Evolutionary conservation across 2,113 vertebrate species (phyloP), one percentile per base, ranked within the genome.

Genomic region (Propithecus coquereli): DNA sequence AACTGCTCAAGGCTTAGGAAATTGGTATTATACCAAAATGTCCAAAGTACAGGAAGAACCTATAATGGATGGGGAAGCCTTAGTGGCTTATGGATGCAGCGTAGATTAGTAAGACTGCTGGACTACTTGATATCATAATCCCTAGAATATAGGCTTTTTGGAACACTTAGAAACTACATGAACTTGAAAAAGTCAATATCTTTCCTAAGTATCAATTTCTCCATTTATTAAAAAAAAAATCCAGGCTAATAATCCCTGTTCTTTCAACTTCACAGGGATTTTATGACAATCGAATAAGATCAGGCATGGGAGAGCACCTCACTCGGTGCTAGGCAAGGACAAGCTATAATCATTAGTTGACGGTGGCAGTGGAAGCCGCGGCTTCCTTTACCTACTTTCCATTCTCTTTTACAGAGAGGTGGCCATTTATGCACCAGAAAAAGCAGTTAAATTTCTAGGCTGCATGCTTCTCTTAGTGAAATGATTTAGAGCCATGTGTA

Each of bases 401-500:
- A 5, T n/a, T 61, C 18, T 80, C 18, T 57, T 92, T 85, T 50
- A 52, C 47, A 94, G 80, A 93, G 66, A 63, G 27, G 25, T 1
- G 2, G 13, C 52, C 57, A 50, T 81, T 92, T 92, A 88, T 43
- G 30, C 16, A 57, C 65, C 59, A 85, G 45, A 32, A 90, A 97
- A 43, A 94, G 54, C 66, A 93, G 94, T 86, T 96, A 59, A n/a
- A 88, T 90, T 74, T 87, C 86, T 65, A 82, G 95, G 22, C 37
- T 37, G 54, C 8, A 45, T 23, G 32, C 87, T 95, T 91, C 94
- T 92, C 86, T 92, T 84, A 84, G 93, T 63, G 76, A 90, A 95
- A 73, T 96, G 90, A 96, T 95, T 97, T 95, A 97, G 94, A 91
- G 77, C 84, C 61, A 14, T 54, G 84, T 96, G 81, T 90, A 97